phyloP scores from a whole-genome alignment of 2,113 vertebrate species.

The Propithecus coquereli region DNA sequence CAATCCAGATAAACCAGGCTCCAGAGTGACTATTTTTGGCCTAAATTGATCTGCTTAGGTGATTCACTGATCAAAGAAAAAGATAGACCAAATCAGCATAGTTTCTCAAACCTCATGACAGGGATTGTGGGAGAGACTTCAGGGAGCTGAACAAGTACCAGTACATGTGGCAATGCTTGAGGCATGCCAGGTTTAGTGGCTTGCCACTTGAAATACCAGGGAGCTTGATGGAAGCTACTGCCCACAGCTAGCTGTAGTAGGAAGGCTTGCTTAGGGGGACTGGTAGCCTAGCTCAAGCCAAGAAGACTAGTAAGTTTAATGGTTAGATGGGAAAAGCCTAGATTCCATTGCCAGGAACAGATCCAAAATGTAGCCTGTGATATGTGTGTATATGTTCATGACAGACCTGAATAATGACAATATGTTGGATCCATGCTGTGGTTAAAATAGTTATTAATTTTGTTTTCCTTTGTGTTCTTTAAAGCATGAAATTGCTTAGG shows the following conservation, averaged over 20 bases:
- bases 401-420: background rate
- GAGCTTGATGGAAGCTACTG: background rate
- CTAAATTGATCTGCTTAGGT: background rate
- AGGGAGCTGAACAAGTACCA: background rate
- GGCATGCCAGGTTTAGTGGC: background rate
- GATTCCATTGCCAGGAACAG: background rate
- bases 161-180: background rate
- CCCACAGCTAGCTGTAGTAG: background rate
- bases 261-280: background rate
- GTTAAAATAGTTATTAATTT: conserved; percentile 7
- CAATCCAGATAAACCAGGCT: background rate
- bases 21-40: conserved; percentile 13
- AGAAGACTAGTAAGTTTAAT: background rate
- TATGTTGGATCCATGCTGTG: background rate
- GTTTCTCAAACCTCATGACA: background rate
- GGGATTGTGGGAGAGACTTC: background rate
- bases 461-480: conserved; percentile 16
- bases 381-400: background rate
- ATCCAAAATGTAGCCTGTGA: background rate
- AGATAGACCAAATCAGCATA: background rate
- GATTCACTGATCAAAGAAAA: background rate
- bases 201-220: background rate
- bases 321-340: background rate
- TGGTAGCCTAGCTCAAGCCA: background rate
- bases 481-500: background rate